Conservation (phyloP, 2,113 vertebrate species). For the Callithrix jacchus region DNA sequence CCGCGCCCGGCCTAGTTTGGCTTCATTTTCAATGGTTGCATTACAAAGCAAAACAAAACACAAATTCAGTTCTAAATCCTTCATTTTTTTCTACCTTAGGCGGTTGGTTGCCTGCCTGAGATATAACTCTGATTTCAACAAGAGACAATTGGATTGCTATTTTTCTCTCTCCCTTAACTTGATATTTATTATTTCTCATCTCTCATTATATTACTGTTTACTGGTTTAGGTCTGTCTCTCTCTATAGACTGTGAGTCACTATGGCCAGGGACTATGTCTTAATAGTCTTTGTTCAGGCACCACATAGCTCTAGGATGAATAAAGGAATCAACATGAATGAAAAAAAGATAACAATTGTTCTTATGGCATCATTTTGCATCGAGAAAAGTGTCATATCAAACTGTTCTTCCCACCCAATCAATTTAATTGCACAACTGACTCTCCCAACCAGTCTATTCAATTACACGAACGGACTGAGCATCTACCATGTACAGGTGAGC, state of each 20-base stretch:
- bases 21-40: neutral
- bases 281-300: neutral
- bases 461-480: neutral
- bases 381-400: neutral
- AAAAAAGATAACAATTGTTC: neutral
- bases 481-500: neutral
- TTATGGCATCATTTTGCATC: neutral
- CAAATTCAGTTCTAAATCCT: neutral
- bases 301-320: neutral
- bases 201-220: neutral
- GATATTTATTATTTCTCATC: neutral
- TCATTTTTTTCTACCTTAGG: neutral
- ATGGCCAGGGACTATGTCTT: neutral
- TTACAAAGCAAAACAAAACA: neutral
- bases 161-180: neutral
- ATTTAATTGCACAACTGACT: neutral
- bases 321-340: neutral
- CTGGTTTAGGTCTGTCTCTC: neutral
- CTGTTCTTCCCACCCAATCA: neutral
- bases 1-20: no score
- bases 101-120: neutral
- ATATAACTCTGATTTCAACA: constrained; percentile 16
- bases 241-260: neutral
- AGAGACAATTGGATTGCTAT: neutral
- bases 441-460: neutral